Evolutionary conservation across 2,888 invertebrate genomes (phyloP).

Genomic region (Dolomedes plantarius): DNA sequence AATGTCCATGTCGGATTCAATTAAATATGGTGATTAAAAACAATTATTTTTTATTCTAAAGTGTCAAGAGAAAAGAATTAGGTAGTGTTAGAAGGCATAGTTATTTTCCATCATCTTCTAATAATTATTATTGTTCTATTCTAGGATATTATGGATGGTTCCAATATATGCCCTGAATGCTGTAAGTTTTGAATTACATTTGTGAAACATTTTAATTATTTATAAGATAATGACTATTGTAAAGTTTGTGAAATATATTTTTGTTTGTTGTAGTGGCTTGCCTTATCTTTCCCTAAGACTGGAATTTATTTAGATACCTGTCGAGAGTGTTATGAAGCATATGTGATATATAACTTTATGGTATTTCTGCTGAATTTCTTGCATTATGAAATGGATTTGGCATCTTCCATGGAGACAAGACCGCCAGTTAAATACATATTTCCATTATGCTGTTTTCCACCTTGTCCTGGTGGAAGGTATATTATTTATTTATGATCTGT

Average conservation of each 20-base stretch:
- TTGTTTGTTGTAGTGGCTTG: slow-evolving; percentile 84
- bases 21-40: no score
- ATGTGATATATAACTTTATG: slow-evolving; percentile 99
- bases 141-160: slow-evolving; percentile 96
- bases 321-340: slow-evolving; percentile 97
- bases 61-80: no score
- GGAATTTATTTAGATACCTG: slow-evolving; percentile 95
- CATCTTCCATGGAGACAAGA: slow-evolving; percentile 77
- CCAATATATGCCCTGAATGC: slow-evolving; percentile 97
- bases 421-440: slow-evolving; percentile 92
- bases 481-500: slow-evolving; percentile 90
- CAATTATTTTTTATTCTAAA: no score
- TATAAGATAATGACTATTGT: slow-evolving; percentile 17
- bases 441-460: slow-evolving; percentile 92
- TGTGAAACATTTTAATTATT: no score
- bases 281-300: slow-evolving; percentile 88
- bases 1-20: no score
- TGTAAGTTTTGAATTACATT: slow-evolving; percentile 80
- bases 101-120: no score
- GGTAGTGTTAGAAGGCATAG: no score
- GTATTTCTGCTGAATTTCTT: slow-evolving; percentile 93
- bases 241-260: background rate
- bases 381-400: slow-evolving; percentile 89
- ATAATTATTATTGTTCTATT: no score
- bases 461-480: slow-evolving; percentile 94